These are phyloP conservation scores for Agrilus mali DNA, from an alignment of 2,888 invertebrate species.

Conservation along the genomic window DNA sequence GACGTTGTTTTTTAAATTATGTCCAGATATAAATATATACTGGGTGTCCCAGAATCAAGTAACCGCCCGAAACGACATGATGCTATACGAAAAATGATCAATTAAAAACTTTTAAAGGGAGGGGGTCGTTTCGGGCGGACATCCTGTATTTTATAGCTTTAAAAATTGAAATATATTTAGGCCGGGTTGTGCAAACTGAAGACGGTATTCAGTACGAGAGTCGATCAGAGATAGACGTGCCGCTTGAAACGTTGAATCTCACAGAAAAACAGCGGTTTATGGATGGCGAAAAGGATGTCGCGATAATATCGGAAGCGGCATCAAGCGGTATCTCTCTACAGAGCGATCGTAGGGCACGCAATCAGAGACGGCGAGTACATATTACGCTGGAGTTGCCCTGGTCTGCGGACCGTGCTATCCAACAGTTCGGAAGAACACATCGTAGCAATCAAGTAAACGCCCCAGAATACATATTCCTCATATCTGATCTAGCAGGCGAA, in stretches of 20 bases:
- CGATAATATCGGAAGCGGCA: conserved; percentile 98
- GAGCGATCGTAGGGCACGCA: conserved; percentile 86
- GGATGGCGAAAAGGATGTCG: conserved; percentile 96
- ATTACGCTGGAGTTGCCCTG: conserved; percentile 97
- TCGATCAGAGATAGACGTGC: conserved; percentile 87
- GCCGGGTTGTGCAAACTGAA: conserved; percentile 78
- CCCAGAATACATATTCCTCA: conserved; percentile 97
- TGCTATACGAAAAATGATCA: too few species aligned
- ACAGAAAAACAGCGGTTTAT: conserved; percentile 88
- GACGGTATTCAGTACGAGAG: conserved; percentile 93
- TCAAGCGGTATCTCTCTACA: conserved; percentile 95
- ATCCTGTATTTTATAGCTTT: too few species aligned
- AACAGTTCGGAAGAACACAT: conserved; percentile 77
- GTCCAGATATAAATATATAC: neutral
- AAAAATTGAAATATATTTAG: conserved; percentile 12
- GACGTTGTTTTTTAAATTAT: neutral
- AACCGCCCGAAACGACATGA: too few species aligned
- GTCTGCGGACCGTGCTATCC: conserved; percentile 98
- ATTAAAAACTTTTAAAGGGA: too few species aligned
- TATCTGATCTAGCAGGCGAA: conserved; percentile 97
- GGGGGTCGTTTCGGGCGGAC: too few species aligned
- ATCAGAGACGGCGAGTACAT: conserved; percentile 90
- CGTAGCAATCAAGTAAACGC: conserved; percentile 76
- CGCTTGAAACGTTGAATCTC: conserved; percentile 92
- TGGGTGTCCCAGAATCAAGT: too few species aligned